phyloP scores from a whole-genome alignment of 2,888 invertebrate genomes.

The Lithophane socia region DNA sequence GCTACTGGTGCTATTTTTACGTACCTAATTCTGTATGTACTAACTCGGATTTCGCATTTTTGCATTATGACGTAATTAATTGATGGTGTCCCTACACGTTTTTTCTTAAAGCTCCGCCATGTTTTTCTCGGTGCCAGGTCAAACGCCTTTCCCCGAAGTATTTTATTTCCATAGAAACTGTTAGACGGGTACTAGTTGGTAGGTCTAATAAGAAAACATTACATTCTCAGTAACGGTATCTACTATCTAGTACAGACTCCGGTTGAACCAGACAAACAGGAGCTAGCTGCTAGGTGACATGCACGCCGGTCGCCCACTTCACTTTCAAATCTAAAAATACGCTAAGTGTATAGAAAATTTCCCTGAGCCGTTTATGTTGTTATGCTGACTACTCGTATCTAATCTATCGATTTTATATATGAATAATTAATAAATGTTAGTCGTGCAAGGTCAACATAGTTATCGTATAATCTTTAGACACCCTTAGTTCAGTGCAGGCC shows the following conservation, averaged over 20 bases:
- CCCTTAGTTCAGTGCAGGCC: conserved; percentile 8
- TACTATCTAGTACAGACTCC: conserved; percentile 25
- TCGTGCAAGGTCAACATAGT: conserved; percentile 33
- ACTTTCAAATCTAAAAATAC: conserved; percentile 61
- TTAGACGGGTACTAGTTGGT: neutral
- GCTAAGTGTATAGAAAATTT: conserved; percentile 35
- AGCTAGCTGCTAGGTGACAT: conserved; percentile 25
- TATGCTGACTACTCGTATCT: conserved; percentile 1
- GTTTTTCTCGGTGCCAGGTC: neutral
- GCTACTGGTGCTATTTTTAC: neutral
- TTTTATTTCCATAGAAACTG: neutral
- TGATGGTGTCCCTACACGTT: neutral
- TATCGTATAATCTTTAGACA: conserved; percentile 18
- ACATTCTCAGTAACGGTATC: conserved; percentile 21
- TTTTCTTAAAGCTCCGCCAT: neutral
- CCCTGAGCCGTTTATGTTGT: conserved; percentile 19
- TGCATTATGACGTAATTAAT: neutral
- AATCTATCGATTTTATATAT: conserved; percentile 32
- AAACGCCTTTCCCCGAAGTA: conserved; percentile 8
- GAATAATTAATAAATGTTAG: conserved; percentile 40
- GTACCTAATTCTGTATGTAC: neutral
- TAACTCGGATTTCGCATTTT: neutral
- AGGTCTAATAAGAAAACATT: neutral
- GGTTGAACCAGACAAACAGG: conserved; percentile 50
- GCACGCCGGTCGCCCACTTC: conserved; percentile 18